Evolutionary conservation across 2,888 invertebrate species (phyloP).

Genomic region (Phalangium opilio): DNA sequence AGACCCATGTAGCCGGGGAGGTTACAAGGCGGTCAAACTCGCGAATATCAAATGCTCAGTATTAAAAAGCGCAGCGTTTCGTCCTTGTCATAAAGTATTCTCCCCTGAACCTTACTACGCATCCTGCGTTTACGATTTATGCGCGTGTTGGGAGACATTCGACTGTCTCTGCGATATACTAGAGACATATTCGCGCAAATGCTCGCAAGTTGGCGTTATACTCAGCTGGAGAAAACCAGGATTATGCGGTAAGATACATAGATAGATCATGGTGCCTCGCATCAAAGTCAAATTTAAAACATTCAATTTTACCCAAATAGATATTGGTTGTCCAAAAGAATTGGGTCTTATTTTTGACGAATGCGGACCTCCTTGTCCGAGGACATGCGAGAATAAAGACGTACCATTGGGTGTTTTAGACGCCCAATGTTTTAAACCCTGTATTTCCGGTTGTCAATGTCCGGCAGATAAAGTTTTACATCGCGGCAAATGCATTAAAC

Average conservation of each 20-base stretch:
- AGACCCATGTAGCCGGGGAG: constrained; percentile 15
- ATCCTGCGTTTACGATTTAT: constrained; percentile 30
- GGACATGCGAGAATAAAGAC: constrained; percentile 27
- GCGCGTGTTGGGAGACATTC: constrained; percentile 27
- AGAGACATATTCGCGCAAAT: constrained; percentile 28
- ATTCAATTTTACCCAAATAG: constrained; percentile 17
- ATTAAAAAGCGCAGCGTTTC: constrained; percentile 21
- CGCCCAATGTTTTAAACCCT: constrained; percentile 28
- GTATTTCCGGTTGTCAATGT: constrained; percentile 30
- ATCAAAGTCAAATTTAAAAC: background rate
- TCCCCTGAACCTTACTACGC: constrained; percentile 27
- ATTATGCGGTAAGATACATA: constrained; percentile 26
- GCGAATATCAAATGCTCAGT: constrained; percentile 15
- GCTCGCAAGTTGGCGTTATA: constrained; percentile 27
- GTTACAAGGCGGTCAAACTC: constrained; percentile 12
- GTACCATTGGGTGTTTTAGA: constrained; percentile 23
- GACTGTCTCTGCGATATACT: constrained; percentile 29
- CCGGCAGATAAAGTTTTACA: constrained; percentile 29
- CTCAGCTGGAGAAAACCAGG: constrained; percentile 27
- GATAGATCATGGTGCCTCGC: background rate
- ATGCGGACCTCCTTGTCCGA: constrained; percentile 29
- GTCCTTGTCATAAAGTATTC: constrained; percentile 27
- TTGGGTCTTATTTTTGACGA: constrained; percentile 31
- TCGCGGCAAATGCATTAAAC: constrained; percentile 26
- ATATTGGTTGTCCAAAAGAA: constrained; percentile 26